Percentiles rank a stretch among this genome's conserved stretches.
phyloP scores from a whole-genome alignment of 53 echinoderm and acorn worm genomes.

The Crossaster papposus region DNA sequence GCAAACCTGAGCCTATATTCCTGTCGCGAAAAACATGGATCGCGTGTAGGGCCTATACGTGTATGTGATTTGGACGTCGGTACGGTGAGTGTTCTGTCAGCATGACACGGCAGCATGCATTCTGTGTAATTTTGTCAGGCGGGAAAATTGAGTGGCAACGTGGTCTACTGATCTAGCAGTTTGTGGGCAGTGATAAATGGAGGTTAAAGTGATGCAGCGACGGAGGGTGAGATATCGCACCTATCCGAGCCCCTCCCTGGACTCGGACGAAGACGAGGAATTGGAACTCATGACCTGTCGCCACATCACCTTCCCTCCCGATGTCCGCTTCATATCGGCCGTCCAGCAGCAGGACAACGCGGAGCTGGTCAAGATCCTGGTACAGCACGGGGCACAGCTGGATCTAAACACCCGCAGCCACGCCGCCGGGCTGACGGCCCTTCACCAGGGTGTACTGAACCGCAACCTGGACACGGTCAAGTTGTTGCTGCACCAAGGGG shows the following conservation, averaged over 20 bases:
- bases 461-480: slow-evolving; percentile 91
- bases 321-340: slow-evolving; percentile 87
- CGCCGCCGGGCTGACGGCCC: slow-evolving; percentile 72
- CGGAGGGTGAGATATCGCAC: slow-evolving; percentile 54
- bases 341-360: slow-evolving; percentile 88
- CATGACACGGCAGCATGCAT: neutral
- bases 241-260: slow-evolving; percentile 37
- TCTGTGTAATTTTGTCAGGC: neutral
- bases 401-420: slow-evolving; percentile 77
- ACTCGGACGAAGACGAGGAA: slow-evolving; percentile 24
- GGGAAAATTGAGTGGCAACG: neutral
- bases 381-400: slow-evolving; percentile 58
- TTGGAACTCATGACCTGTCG: slow-evolving; percentile 33
- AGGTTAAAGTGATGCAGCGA: slow-evolving; percentile 10
- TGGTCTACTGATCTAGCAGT: neutral
- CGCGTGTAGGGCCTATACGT: neutral
- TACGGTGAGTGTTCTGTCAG: neutral
- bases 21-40: neutral
- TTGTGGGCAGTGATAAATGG: neutral
- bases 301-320: slow-evolving; percentile 85
- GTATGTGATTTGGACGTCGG: neutral
- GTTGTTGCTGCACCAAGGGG: slow-evolving; percentile 75
- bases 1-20: neutral
- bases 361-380: slow-evolving; percentile 75
- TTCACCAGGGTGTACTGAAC: slow-evolving; percentile 85